These are phyloP conservation scores for Galendromus occidentalis DNA, from an alignment of 1,140 invertebrate species.

Conservation along the genomic window DNA sequence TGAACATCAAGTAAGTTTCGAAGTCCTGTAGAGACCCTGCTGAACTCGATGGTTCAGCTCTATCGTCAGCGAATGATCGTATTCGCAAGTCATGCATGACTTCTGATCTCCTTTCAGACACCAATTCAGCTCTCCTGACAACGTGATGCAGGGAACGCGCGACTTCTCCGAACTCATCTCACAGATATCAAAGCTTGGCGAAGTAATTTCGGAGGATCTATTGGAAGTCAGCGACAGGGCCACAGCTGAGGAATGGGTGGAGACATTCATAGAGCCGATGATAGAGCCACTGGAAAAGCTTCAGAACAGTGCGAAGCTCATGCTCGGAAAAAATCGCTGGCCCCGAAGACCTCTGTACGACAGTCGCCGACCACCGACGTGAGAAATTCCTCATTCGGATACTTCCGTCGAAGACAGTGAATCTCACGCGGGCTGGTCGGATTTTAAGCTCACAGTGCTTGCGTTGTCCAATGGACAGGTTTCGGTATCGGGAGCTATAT, in stretches of 20 bases:
- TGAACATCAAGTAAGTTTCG: not conserved
- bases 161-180: slow-evolving; percentile 21
- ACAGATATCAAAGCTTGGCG: slow-evolving; percentile 21
- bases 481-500: no score
- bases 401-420: no score
- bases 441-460: no score
- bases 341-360: slow-evolving; percentile 15
- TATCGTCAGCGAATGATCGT: not conserved
- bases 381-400: no score
- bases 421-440: no score
- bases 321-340: slow-evolving; percentile 16
- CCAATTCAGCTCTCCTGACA: not conserved
- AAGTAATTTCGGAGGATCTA: slow-evolving; percentile 21
- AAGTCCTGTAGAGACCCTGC: not conserved
- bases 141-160: slow-evolving; percentile 17
- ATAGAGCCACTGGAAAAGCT: slow-evolving; percentile 20
- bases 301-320: slow-evolving; percentile 13
- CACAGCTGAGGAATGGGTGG: slow-evolving; percentile 27
- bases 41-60: not conserved
- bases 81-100: not conserved
- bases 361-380: no score
- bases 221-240: slow-evolving; percentile 24
- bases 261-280: slow-evolving; percentile 24
- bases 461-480: no score
- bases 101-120: not conserved